phyloP scores from a whole-genome alignment of 2,113 vertebrate species.

The Beaufortia kweichowensis region DNA sequence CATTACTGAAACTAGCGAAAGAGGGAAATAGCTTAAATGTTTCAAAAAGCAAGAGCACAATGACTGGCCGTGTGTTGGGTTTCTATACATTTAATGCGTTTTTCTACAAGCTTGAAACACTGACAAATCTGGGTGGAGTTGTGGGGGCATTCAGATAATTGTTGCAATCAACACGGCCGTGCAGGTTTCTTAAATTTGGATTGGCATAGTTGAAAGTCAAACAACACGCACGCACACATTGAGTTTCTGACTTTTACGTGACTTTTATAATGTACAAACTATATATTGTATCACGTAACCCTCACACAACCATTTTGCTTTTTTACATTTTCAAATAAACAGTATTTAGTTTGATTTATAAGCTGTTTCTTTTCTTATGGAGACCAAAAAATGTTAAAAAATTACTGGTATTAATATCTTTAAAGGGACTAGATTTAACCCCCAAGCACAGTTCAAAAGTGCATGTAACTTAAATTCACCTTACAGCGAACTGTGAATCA shows the following conservation, averaged over 20 bases:
- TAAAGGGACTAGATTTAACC: neutral
- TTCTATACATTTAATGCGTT: constrained; percentile 2
- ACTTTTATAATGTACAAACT: no score
- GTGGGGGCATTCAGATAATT: constrained; percentile 6
- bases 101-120: neutral
- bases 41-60: constrained; percentile 2
- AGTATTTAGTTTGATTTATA: no score
- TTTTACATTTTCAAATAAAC: no score
- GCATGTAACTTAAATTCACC: constrained; percentile 45
- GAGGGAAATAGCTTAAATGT: constrained; percentile 22
- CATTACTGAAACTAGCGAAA: neutral
- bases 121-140: neutral
- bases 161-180: constrained; percentile 12
- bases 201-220: constrained; percentile 1
- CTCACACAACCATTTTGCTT: no score
- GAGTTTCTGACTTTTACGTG: no score
- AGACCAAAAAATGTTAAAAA: no score
- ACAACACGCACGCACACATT: no score
- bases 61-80: neutral
- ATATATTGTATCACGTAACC: no score
- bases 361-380: no score
- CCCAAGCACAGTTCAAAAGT: constrained; percentile 36
- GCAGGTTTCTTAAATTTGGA: neutral
- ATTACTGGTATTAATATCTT: no score
- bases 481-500: constrained; percentile 35